phyloP scores from a whole-genome alignment of 1,140 invertebrate species.

The Drosophila asahinai region DNA sequence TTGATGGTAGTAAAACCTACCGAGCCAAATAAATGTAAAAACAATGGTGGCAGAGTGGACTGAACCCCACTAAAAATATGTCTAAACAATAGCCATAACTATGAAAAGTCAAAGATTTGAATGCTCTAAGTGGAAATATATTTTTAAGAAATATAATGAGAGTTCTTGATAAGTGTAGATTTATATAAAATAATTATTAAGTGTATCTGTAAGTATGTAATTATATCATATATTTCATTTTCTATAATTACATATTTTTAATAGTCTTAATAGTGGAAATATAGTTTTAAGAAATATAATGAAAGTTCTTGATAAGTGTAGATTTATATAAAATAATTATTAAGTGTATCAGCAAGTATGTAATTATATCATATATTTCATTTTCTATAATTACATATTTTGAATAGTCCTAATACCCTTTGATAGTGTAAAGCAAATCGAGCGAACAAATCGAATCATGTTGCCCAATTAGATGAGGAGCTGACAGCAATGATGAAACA shows the following conservation, averaged over 20 bases:
- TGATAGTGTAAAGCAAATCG: conserved; percentile 9
- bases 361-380: neutral
- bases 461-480: conserved; percentile 48
- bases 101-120: neutral
- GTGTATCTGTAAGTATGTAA: too few relatives aligned
- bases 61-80: neutral
- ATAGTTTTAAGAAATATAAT: too few relatives aligned
- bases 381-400: neutral
- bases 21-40: conserved; percentile 11
- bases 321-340: too few relatives aligned
- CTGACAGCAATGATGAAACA: conserved; percentile 48
- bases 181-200: too few relatives aligned
- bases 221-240: neutral
- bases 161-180: too few relatives aligned
- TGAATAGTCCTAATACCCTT: neutral
- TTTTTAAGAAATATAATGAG: too few relatives aligned
- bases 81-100: neutral
- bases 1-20: neutral
- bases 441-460: conserved; percentile 39
- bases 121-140: neutral
- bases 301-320: too few relatives aligned
- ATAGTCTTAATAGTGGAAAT: neutral
- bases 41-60: conserved; percentile 9
- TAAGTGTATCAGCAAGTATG: too few relatives aligned
- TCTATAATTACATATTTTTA: neutral